Base-by-base conservation (phyloP, 2,888 invertebrate genomes). In the Andrena bicolor region DNA sequence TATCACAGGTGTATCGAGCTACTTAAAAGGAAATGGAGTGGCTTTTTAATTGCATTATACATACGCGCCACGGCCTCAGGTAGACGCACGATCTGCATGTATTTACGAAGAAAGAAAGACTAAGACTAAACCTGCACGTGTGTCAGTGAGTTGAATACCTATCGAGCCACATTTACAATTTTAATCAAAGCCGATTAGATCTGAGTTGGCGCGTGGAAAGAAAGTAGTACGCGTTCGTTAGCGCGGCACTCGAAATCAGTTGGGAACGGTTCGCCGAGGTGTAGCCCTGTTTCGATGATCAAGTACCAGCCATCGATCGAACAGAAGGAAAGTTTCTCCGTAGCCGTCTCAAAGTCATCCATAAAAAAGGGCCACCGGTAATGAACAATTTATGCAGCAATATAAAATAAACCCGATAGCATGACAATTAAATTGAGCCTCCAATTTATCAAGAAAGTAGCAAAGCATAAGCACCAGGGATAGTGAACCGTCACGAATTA, bases 161-260 rank as follows among this genome's bases (percentile, higher is more conserved):
- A 64, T 30, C 13, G 20, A 56, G 56, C 23, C 23, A 10, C 28
- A 70, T 82, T 79, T 82, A 28, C 60, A 70, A 79, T 70, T 70
- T 74, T 63, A 71, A 82, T 79, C 32, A 48, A 26, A 20, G 26
- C 41, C 56, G 80, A 80, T 81, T 74, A 80, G 53, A 66, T 80
- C 65, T 5, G 3, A 8, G 23, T 8, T 48, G 61, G n/a, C 72
- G 32, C 41, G 48, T 13, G 48, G 48, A 64, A 81, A 70, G 73
- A 79, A 74, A 73, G 72, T 78, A 63, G 73, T 53, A 61, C 72
- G 30, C 49, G 70, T 76, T 79, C 64, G 60, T 72, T 73, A 60
- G 28, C 60, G 28, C 49, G 26, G 10, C 2, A 4, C 56, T 61
- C 30, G 10, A 35, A 35, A 13, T 41, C 32, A 61, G 32, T 26